Base-by-base conservation (phyloP, 92 coral and sea anemone genomes). In the Palythoa grandis region DNA sequence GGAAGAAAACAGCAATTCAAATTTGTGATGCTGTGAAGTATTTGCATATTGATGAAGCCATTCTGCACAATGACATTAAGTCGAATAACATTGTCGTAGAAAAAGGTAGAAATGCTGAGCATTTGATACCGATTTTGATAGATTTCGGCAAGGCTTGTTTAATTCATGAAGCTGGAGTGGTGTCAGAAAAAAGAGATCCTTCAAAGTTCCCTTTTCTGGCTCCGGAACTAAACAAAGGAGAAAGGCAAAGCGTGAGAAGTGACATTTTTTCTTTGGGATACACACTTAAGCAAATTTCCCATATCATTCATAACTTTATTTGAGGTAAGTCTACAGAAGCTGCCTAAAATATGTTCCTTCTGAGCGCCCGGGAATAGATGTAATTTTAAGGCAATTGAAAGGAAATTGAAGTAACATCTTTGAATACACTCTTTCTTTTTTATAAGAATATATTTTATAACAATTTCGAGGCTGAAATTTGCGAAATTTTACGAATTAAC, bases 11-110 rank as follows among this genome's bases (percentile, higher is more conserved):
- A 52, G 67, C 5, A 9, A 16, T 1, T n/a, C 68, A 56, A 50
- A 76, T 76, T 7, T 50, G 80, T 43, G 52, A 61, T 61, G 83
- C 83, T 5, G 50, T 77, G 3, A 24, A 54, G 47, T 77, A 77
- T 38, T 61, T 77, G 66, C 83, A 77, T 24, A 15, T 24, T 20
- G 70, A 61, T 9, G 10, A 14, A 61, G 50, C 66, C 43, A 24
- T 77, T 2, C 83, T 77, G 12, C 83, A 77, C 69, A 77, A 77
- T 77, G 83, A 77, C 83, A 77, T 77, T 7, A 77, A 77, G 14
- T 54, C 66, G 11, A 77, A 72, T 19, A 72, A 72, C 57, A 43
- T 39, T 43, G 77, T 54, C 0, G 68, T 77, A 2, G 68, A 61
- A 38, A 43, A 39, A 61, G 52, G 23, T 16, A 19, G 52, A 37